These are phyloP conservation scores for Benthosema pterotum DNA, from an alignment of 2,797 vertebrate genomes.

Conservation along the genomic window DNA sequence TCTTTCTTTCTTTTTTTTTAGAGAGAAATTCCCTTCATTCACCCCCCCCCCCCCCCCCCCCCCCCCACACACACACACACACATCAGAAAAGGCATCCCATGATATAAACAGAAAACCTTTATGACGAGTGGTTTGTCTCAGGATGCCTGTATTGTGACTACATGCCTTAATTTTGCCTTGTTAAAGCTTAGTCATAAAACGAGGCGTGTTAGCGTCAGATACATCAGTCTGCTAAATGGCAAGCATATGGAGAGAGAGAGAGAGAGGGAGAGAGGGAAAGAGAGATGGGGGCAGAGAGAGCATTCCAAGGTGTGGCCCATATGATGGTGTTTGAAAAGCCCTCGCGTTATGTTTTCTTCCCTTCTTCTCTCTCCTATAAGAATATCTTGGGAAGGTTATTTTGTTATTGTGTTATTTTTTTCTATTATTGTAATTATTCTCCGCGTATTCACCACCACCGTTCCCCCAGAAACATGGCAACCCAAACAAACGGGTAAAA, in stretches of 20 bases:
- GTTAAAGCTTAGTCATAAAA: constrained; percentile 81
- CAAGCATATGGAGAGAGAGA: constrained; percentile 62
- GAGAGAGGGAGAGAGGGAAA: neutral
- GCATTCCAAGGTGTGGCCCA: constrained; percentile 50
- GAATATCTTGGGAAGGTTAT: neutral
- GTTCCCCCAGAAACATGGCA: constrained; percentile 38
- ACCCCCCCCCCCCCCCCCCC: neutral
- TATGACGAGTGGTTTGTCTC: constrained; percentile 50
- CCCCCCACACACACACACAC: too few species aligned
- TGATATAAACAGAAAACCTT: constrained; percentile 49
- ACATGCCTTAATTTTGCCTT: constrained; percentile 73
- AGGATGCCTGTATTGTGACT: constrained; percentile 66
- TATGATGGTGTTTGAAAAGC: constrained; percentile 27
- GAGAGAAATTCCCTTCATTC: neutral
- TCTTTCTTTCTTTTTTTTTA: constrained; percentile 3
- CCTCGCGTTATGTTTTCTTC: neutral
- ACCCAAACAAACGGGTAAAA: constrained; percentile 53
- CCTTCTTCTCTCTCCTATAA: neutral
- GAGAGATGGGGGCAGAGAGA: neutral
- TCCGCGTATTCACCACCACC: constrained; percentile 31
- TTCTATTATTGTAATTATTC: constrained; percentile 15
- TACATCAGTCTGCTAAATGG: constrained; percentile 66
- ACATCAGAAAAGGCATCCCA: constrained; percentile 25
- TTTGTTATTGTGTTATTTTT: constrained; percentile 1
- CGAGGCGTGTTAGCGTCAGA: constrained; percentile 69